A percentile compares a stretch with the other conserved stretches of the same genome.
These are phyloP conservation scores for Reticulitermes lucifugus DNA, from an alignment of 2,888 invertebrate genomes.

Conservation along the genomic window DNA sequence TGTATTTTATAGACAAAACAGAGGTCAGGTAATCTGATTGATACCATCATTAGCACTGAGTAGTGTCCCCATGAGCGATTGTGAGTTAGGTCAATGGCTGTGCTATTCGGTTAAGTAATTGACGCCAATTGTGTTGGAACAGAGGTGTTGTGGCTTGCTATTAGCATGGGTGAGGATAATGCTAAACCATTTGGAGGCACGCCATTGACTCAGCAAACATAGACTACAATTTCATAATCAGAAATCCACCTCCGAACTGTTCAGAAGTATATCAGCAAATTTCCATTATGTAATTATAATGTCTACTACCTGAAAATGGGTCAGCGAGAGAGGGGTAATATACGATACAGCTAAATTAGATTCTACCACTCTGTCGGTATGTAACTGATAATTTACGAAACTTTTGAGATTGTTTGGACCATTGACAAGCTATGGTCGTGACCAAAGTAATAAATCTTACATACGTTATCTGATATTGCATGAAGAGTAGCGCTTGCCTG, in stretches of 20 bases:
- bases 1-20: not conserved
- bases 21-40: not conserved
- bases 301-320: not conserved
- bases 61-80: not conserved
- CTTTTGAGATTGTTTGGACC: not conserved
- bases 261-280: not conserved
- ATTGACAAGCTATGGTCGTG: no score
- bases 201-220: not conserved
- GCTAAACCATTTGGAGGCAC: not conserved
- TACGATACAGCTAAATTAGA: no score
- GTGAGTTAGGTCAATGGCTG: not conserved
- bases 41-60: not conserved
- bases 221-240: not conserved
- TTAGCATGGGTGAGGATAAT: slow-evolving; percentile 6
- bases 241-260: not conserved
- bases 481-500: no score
- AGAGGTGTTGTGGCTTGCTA: not conserved
- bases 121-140: not conserved
- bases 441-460: no score
- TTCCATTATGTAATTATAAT: not conserved
- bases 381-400: not conserved
- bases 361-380: no score
- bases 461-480: no score
- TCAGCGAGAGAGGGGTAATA: not conserved
- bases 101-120: not conserved